These are phyloP conservation scores for Telenomus remus DNA, from an alignment of 1,140 invertebrate species.

Conservation along the genomic window DNA sequence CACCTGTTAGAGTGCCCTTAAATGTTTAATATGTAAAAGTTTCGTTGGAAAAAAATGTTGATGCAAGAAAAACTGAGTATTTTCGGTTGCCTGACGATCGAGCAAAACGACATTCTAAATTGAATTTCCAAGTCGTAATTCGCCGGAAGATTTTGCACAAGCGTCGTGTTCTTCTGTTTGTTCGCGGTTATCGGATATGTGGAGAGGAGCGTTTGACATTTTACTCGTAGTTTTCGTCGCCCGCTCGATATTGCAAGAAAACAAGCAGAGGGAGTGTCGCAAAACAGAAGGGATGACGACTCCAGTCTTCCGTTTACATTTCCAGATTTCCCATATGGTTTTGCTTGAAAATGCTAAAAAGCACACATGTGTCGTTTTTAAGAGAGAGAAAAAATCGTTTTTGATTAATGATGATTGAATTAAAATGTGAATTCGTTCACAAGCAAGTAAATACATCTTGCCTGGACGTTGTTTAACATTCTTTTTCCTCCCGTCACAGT, in stretches of 20 bases:
- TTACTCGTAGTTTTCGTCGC: conserved; percentile 33
- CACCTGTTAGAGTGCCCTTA: neutral
- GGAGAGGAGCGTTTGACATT: conserved; percentile 27
- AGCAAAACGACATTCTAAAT: no score
- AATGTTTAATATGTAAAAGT: neutral
- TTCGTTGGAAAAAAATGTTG: neutral
- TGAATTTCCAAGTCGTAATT: conserved; percentile 20
- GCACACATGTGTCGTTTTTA: conserved; percentile 25
- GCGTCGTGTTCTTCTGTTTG: conserved; percentile 20
- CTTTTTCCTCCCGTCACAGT: no score
- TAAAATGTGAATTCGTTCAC: neutral
- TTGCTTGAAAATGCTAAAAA: conserved; percentile 25
- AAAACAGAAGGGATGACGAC: conserved; percentile 22
- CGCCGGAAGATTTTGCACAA: conserved; percentile 6
- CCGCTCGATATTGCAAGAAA: conserved; percentile 28
- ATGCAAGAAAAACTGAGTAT: neutral
- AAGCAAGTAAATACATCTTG: no score
- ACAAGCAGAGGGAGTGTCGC: conserved; percentile 22
- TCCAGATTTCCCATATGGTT: conserved; percentile 45
- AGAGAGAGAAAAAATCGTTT: no score
- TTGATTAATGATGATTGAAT: no score
- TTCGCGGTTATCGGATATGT: conserved; percentile 36
- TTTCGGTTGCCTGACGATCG: conserved; percentile 14
- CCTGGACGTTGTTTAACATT: no score
- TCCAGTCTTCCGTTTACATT: conserved; percentile 36